Conservation (phyloP, 2,888 invertebrate species). For the Diloba caeruleocephala region DNA sequence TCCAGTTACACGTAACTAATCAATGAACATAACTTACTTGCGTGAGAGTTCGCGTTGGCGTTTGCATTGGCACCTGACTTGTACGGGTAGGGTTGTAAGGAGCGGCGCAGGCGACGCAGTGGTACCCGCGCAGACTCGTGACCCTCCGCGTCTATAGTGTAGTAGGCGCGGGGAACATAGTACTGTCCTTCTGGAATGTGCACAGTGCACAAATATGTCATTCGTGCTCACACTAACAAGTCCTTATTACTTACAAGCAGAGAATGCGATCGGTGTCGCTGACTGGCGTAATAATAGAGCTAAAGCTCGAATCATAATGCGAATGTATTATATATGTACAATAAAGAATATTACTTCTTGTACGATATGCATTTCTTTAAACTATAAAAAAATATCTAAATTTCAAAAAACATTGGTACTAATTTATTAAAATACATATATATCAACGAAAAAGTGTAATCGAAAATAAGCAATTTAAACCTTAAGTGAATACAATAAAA, state of each 20-base stretch:
- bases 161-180: slow-evolving; percentile 90
- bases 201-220: slow-evolving; percentile 54
- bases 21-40: slow-evolving; percentile 60
- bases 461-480: slow-evolving; percentile 8
- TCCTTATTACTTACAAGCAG: slow-evolving; percentile 16
- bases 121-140: slow-evolving; percentile 86
- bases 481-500: slow-evolving; percentile 17
- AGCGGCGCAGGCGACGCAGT: slow-evolving; percentile 79
- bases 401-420: too few species aligned
- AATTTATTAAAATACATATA: too few species aligned
- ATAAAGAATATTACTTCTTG: too few species aligned
- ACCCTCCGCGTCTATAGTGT: slow-evolving; percentile 88
- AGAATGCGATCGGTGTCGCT: background rate
- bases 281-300: too few species aligned
- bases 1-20: background rate
- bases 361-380: too few species aligned
- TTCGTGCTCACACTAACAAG: slow-evolving; percentile 34
- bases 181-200: slow-evolving; percentile 85
- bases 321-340: too few species aligned
- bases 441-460: background rate
- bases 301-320: too few species aligned
- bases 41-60: slow-evolving; percentile 58
- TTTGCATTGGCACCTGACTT: slow-evolving; percentile 59
- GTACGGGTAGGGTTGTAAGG: slow-evolving; percentile 68
- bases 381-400: too few species aligned